These are phyloP conservation scores for Spinus olivaceus DNA, from an alignment of 2,797 vertebrate species.

Conservation along the genomic window DNA sequence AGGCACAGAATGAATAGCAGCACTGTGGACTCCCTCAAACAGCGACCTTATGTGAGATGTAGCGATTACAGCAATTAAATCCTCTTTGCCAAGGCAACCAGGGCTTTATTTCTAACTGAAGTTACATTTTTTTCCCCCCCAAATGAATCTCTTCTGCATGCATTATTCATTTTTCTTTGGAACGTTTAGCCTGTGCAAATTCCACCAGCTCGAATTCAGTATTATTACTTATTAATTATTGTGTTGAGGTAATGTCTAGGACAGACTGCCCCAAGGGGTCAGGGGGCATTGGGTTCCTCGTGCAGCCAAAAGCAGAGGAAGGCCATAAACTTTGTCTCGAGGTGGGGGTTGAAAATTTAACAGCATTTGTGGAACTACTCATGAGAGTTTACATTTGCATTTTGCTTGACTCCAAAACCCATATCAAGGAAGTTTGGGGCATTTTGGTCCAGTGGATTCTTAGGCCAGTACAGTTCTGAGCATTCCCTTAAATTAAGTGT, in stretches of 20 bases:
- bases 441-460: neutral
- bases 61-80: conserved; percentile 54
- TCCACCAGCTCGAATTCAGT: neutral
- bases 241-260: conserved; percentile 2
- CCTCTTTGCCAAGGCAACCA: conserved; percentile 52
- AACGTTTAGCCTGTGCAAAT: neutral
- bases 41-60: conserved; percentile 51
- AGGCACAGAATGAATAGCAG: conserved; percentile 23
- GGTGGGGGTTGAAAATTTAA: neutral
- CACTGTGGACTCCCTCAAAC: conserved; percentile 40
- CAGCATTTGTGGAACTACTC: neutral
- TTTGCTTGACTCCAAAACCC: neutral
- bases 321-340: neutral
- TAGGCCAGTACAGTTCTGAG: neutral
- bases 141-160: conserved; percentile 36
- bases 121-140: neutral
- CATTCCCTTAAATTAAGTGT: neutral
- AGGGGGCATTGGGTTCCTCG: neutral
- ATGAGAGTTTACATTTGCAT: neutral
- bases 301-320: neutral
- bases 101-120: conserved; percentile 47
- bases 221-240: conserved; percentile 44
- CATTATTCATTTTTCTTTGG: conserved; percentile 52
- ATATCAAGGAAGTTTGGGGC: neutral
- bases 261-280: neutral